phyloP scores from a whole-genome alignment of 2,797 vertebrate genomes.

The Octomys mimax region DNA sequence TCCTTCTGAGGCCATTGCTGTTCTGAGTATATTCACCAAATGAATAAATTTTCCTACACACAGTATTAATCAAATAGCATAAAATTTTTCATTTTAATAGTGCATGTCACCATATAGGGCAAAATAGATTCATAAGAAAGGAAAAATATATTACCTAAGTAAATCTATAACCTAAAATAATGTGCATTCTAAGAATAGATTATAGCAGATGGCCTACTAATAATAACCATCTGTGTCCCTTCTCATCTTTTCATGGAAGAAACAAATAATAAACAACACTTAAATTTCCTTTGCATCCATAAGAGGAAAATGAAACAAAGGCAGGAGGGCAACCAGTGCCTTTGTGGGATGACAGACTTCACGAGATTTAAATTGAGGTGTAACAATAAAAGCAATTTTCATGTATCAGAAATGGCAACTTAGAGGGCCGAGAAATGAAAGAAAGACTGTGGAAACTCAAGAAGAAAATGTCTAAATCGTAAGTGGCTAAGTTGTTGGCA shows the following conservation, averaged over 20 bases:
- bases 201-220: slow-evolving; percentile 69
- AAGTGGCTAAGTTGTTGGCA: neutral
- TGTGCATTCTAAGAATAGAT: slow-evolving; percentile 52
- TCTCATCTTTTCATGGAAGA: slow-evolving; percentile 52
- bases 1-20: neutral
- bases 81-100: neutral
- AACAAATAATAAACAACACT: slow-evolving; percentile 41
- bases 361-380: neutral
- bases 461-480: neutral
- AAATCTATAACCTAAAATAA: slow-evolving; percentile 63
- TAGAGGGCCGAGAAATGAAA: neutral
- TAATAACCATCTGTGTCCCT: slow-evolving; percentile 58
- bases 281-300: slow-evolving; percentile 33
- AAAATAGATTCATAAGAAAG: slow-evolving; percentile 31
- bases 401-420: neutral
- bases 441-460: neutral
- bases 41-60: slow-evolving; percentile 38
- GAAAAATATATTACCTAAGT: slow-evolving; percentile 55
- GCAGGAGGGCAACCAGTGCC: neutral
- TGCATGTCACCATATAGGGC: neutral
- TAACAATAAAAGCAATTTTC: neutral
- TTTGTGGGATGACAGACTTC: slow-evolving; percentile 1
- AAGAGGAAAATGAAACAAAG: neutral
- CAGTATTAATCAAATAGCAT: slow-evolving; percentile 35
- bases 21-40: neutral